These are phyloP conservation scores for Xanthia icteritia DNA, from an alignment of 2,888 invertebrate genomes.

Conservation along the genomic window DNA sequence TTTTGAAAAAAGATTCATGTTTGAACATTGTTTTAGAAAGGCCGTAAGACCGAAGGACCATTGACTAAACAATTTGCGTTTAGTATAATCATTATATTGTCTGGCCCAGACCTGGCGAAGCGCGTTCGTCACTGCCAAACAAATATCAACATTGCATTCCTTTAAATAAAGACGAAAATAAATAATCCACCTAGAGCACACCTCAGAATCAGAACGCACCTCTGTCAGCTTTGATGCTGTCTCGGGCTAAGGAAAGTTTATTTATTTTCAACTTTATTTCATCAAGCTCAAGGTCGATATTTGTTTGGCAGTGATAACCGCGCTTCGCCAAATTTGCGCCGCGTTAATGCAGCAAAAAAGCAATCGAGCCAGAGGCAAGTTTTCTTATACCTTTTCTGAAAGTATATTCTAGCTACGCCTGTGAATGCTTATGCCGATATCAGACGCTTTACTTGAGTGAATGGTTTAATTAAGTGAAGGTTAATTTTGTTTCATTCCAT, in stretches of 20 bases:
- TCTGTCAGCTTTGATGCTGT: neutral
- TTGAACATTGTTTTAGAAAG: slow-evolving; percentile 8
- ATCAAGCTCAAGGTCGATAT: neutral
- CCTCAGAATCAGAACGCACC: neutral
- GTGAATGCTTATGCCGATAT: slow-evolving; percentile 1
- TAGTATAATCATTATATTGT: slow-evolving; percentile 1
- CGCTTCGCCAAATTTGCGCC: neutral
- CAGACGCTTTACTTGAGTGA: neutral
- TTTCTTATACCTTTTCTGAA: neutral
- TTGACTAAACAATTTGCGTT: slow-evolving; percentile 6
- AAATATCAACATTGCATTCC: neutral
- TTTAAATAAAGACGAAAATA: neutral
- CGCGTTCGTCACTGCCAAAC: neutral
- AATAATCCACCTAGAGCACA: neutral
- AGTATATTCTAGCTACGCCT: slow-evolving; percentile 4
- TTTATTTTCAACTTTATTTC: neutral
- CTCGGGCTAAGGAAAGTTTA: neutral
- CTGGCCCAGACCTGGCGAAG: neutral
- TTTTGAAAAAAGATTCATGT: slow-evolving; percentile 34
- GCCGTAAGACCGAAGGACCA: slow-evolving; percentile 2
- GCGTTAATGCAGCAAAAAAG: slow-evolving; percentile 13
- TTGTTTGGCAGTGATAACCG: neutral
- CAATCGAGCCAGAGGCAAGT: slow-evolving; percentile 12
- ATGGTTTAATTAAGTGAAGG: neutral
- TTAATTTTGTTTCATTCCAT: neutral